These are phyloP conservation scores for Lepidurus arcticus DNA, from an alignment of 1,140 invertebrate genomes.

Conservation along the genomic window DNA sequence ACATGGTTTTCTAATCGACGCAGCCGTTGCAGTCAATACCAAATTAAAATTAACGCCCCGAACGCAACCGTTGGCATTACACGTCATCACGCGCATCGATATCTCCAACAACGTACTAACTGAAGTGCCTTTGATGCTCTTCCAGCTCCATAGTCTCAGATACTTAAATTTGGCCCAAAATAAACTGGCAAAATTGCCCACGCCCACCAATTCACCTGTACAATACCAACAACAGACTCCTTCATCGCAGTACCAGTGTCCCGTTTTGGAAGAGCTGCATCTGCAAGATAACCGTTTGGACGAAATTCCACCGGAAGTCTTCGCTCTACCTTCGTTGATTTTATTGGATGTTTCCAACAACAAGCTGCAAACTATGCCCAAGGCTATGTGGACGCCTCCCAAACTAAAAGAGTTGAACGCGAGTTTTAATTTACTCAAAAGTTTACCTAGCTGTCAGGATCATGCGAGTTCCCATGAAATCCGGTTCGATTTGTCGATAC, in stretches of 20 bases:
- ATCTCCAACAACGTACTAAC: constrained; percentile 84
- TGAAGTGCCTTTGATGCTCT: constrained; percentile 70
- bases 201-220: constrained; percentile 35
- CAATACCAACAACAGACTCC: background rate
- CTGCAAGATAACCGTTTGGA: constrained; percentile 80
- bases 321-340: constrained; percentile 67
- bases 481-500: constrained; percentile 32
- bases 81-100: constrained; percentile 88
- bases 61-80: constrained; percentile 65
- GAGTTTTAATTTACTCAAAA: constrained; percentile 79
- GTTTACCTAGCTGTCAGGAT: constrained; percentile 56
- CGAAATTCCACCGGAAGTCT: constrained; percentile 68
- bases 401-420: constrained; percentile 84
- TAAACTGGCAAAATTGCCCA: constrained; percentile 67
- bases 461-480: constrained; percentile 12
- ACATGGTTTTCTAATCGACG: constrained; percentile 75
- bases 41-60: constrained; percentile 65
- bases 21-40: constrained; percentile 75
- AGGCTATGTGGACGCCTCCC: constrained; percentile 75
- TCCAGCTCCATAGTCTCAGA: constrained; percentile 69
- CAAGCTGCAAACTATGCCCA: constrained; percentile 75
- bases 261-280: constrained; percentile 81
- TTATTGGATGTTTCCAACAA: constrained; percentile 90
- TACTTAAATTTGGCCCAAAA: constrained; percentile 83
- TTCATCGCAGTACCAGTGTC: constrained; percentile 42